phyloP scores from a whole-genome alignment of 2,113 vertebrate genomes.

The Casuarius casuarius region DNA sequence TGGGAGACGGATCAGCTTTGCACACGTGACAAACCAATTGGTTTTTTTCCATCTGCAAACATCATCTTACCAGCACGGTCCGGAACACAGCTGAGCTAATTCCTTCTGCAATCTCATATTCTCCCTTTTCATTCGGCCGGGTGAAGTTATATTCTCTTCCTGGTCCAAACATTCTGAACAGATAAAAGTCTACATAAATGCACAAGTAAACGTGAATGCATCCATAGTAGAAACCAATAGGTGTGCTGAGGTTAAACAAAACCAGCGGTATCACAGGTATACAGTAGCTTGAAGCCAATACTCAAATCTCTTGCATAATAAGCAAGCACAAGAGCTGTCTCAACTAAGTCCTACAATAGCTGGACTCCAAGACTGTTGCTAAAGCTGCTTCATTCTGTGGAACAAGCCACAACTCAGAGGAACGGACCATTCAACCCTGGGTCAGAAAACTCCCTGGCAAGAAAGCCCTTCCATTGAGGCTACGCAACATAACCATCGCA shows the following conservation, averaged over 20 bases:
- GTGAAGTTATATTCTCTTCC: slow-evolving; percentile 85
- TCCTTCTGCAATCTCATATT: slow-evolving; percentile 84
- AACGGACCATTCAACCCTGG: background rate
- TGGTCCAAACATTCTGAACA: slow-evolving; percentile 85
- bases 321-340: background rate
- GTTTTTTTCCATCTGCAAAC: background rate
- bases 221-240: background rate
- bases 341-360: background rate
- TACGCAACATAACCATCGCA: rapidly evolving
- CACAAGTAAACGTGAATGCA: background rate
- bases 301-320: background rate
- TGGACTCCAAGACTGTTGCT: background rate
- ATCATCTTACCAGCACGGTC: slow-evolving; percentile 80
- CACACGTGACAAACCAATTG: background rate
- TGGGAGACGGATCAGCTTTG: background rate
- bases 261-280: background rate
- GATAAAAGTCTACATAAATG: background rate
- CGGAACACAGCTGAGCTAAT: slow-evolving; percentile 83
- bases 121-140: slow-evolving; percentile 83
- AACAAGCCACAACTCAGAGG: background rate
- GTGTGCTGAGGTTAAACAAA: background rate
- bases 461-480: background rate
- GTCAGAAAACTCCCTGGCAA: background rate
- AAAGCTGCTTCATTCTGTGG: background rate
- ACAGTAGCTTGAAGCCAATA: background rate